These are phyloP conservation scores for Conus betulinus DNA, from an alignment of 1,140 invertebrate species.

Conservation along the genomic window DNA sequence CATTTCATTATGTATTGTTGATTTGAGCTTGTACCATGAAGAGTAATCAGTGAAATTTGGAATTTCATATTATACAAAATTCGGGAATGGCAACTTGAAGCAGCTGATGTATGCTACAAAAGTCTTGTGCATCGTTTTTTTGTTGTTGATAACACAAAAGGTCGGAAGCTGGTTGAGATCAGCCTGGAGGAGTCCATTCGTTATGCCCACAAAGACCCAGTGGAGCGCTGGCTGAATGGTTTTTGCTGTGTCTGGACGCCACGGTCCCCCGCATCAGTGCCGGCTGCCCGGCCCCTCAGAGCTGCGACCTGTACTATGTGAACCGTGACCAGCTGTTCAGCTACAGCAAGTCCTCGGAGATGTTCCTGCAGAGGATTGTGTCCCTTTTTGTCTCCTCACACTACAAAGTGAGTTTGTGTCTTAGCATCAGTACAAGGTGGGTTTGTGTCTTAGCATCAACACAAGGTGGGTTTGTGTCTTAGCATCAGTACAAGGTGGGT, in stretches of 20 bases:
- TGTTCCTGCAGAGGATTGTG: conserved; percentile 94
- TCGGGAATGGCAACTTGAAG: background rate
- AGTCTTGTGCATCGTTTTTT: background rate
- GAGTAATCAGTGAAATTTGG: too few species aligned
- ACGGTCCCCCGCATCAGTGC: conserved; percentile 79
- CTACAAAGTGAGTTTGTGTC: conserved; percentile 84
- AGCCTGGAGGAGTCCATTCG: conserved; percentile 94
- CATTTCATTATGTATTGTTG: too few species aligned
- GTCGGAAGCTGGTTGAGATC: conserved; percentile 75
- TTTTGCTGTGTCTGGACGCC: conserved; percentile 92
- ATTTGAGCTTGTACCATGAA: too few species aligned
- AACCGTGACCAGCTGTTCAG: conserved; percentile 96
- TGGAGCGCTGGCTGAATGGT: conserved; percentile 95
- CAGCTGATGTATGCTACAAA: background rate
- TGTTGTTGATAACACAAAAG: conserved; percentile 42
- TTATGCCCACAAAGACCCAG: conserved; percentile 90
- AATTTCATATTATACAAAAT: background rate
- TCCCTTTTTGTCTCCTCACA: conserved; percentile 97
- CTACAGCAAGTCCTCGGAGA: conserved; percentile 96
- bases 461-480: too few species aligned
- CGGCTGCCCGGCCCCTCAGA: conserved; percentile 90
- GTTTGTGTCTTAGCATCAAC: too few species aligned
- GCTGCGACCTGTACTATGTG: conserved; percentile 89
- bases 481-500: too few species aligned
- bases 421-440: too few species aligned